These are phyloP conservation scores for Drosophila funebris DNA, from an alignment of 1,140 invertebrate genomes.

Conservation along the genomic window DNA sequence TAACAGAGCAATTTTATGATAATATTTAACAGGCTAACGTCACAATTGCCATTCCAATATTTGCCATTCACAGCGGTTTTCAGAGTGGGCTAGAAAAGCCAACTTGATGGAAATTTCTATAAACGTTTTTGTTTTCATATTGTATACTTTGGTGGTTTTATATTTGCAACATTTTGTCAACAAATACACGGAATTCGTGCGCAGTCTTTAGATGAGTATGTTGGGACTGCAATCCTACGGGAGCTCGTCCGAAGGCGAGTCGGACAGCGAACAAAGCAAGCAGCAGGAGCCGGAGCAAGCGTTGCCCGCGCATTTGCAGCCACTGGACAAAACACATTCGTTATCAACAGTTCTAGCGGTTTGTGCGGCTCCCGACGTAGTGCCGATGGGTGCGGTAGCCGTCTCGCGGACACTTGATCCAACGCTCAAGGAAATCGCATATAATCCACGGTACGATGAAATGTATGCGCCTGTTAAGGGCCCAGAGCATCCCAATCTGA, in stretches of 20 bases:
- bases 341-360: slow-evolving; percentile 86
- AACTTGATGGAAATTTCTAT: slow-evolving; percentile 74
- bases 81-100: slow-evolving; percentile 19
- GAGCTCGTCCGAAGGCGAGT: slow-evolving; percentile 72
- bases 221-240: slow-evolving; percentile 72
- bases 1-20: too few relatives aligned
- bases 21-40: too few relatives aligned
- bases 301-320: slow-evolving; percentile 85
- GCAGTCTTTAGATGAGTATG: slow-evolving; percentile 56
- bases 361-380: slow-evolving; percentile 91
- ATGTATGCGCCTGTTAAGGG: slow-evolving; percentile 96
- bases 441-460: slow-evolving; percentile 98
- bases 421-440: slow-evolving; percentile 90
- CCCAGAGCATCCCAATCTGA: slow-evolving; percentile 95
- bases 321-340: slow-evolving; percentile 80
- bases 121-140: slow-evolving; percentile 71
- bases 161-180: slow-evolving; percentile 73
- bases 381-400: slow-evolving; percentile 87
- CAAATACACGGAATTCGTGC: slow-evolving; percentile 63
- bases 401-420: slow-evolving; percentile 88
- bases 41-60: slow-evolving; percentile 11
- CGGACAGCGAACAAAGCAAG: slow-evolving; percentile 56
- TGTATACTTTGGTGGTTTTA: slow-evolving; percentile 61
- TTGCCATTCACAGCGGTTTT: slow-evolving; percentile 19
- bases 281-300: not conserved